Percentiles rank a stretch among this genome's conserved stretches.
phyloP scores from a whole-genome alignment of 2,888 invertebrate species.

The Digitonthophagus gazella region DNA sequence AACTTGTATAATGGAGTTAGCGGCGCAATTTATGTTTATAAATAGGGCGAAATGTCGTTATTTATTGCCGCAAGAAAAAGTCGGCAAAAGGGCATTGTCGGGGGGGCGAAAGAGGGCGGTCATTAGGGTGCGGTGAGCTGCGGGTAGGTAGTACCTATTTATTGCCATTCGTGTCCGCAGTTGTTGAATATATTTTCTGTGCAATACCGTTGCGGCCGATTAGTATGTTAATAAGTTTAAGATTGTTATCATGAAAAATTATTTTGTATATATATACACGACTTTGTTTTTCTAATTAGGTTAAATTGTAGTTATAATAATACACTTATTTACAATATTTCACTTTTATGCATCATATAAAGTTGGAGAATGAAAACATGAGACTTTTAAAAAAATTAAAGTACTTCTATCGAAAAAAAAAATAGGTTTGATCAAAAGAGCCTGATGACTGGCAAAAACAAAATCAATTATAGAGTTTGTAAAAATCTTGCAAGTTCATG shows the following conservation, averaged over 20 bases:
- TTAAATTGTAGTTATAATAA: not conserved
- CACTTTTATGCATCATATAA: too few species aligned
- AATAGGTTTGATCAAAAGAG: too few species aligned
- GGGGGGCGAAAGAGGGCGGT: not conserved
- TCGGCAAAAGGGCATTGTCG: not conserved
- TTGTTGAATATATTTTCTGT: not conserved
- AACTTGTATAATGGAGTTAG: not conserved
- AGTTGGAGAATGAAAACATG: too few species aligned
- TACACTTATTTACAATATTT: too few species aligned
- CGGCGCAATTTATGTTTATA: not conserved
- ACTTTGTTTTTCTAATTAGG: not conserved
- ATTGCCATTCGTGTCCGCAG: not conserved
- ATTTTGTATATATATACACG: not conserved
- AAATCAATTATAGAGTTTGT: too few species aligned
- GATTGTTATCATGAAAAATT: not conserved
- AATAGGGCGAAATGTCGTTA: not conserved
- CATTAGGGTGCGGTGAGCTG: not conserved
- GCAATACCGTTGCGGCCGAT: not conserved
- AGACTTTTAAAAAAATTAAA: too few species aligned
- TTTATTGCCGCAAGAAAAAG: not conserved
- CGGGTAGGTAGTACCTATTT: not conserved
- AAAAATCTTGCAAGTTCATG: too few species aligned
- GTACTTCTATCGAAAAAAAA: too few species aligned
- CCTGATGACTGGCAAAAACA: too few species aligned
- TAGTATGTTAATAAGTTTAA: not conserved